These are phyloP conservation scores for Neoitamus cyanurus DNA, from an alignment of 2,888 invertebrate genomes.

Conservation along the genomic window DNA sequence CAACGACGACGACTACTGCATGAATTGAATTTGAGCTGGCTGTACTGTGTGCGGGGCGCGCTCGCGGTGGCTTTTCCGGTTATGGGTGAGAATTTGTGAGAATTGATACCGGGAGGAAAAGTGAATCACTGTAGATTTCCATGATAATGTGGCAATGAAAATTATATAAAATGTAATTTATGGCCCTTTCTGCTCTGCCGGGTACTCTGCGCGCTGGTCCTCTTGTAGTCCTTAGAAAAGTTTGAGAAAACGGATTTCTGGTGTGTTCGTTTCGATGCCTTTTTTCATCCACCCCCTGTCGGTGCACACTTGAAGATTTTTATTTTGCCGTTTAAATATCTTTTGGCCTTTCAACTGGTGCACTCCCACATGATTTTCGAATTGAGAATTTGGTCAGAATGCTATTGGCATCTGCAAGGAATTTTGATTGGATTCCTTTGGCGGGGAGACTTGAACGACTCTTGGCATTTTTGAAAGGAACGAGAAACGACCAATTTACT, in stretches of 20 bases:
- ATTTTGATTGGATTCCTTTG: neutral
- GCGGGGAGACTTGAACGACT: neutral
- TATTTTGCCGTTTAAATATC: neutral
- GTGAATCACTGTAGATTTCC: conserved; percentile 56
- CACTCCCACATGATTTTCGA: neutral
- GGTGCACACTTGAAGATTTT: conserved; percentile 50
- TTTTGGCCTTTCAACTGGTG: neutral
- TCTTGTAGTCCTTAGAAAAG: conserved; percentile 1
- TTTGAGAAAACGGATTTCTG: conserved; percentile 27
- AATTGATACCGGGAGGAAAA: conserved; percentile 54
- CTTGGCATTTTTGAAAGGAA: neutral
- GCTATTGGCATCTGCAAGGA: neutral
- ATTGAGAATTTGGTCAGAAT: neutral
- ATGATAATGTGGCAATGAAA: conserved; percentile 58
- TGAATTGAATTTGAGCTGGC: neutral
- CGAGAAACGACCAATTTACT: no score
- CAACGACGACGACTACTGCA: neutral
- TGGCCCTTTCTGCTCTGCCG: conserved; percentile 33
- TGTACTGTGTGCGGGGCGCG: conserved; percentile 1
- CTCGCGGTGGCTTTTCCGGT: conserved; percentile 30
- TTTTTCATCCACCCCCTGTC: neutral
- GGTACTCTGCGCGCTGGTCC: neutral
- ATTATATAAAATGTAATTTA: conserved; percentile 56
- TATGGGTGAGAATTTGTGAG: conserved; percentile 57
- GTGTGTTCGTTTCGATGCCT: neutral